Base-by-base conservation (phyloP, 2,113 vertebrate genomes). In the Laticauda laticaudata region DNA sequence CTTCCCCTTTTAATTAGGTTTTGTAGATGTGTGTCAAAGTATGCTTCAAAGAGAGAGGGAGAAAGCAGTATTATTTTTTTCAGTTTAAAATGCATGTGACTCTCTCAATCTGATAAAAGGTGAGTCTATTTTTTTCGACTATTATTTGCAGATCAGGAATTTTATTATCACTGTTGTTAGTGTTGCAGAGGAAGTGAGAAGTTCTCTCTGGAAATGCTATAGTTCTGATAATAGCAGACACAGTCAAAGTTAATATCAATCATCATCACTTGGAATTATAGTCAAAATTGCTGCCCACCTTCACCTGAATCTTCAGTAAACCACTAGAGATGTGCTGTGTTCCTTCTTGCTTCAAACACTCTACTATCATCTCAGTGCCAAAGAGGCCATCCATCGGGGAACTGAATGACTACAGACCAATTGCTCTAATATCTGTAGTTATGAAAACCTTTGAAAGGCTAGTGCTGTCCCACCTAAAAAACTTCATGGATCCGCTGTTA, bases 201-300 rank as follows among this genome's bases (percentile, higher is more conserved):
- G 29, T n/a, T 69, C 11, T 69, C 12, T 69, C 4, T 4, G 12
- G 34, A 29, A 69, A 69, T 69, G 64, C 29, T 34, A 5, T 29
- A n/a, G 12, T 15, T 69, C 11, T 69, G 29, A 14, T 69, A 69
- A 69, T 29, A 15, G 64, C 29, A 69, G 64, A 4, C 29, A 4
- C 29, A 69, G 64, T 69, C 12, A 69, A 14, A 34, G n/a, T 75
- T 75, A 75, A 18, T 75, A 75, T 75, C 14, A 75, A 2, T 34
- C 15, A 34, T 92, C 91, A 48, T 56, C 92, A 91, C 8, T 87
- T 86, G 48, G 48, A 94, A 86, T 45, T 1, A 89, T 91, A 96
- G 81, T 15, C 21, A 34, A n/a, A 48, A 48, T 51, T 51, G 7
- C 48, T 8, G 48, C 48, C 48, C 7, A 51, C 6, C 48, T 51